Evolutionary conservation across 2,797 vertebrate species (phyloP).

Genomic region (Alosa sapidissima): DNA sequence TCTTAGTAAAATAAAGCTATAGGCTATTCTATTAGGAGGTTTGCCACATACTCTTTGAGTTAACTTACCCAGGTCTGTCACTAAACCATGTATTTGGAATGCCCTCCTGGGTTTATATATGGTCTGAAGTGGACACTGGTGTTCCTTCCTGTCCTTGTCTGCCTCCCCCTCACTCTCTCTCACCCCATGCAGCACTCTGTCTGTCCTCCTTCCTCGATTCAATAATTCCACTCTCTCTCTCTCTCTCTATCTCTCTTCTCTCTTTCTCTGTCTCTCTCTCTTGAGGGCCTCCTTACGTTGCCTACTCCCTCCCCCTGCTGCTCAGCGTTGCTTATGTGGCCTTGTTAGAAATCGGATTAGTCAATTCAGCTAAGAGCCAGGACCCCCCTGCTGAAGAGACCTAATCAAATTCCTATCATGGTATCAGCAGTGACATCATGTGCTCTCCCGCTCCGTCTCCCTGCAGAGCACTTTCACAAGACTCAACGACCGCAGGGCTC

Average conservation of each 20-base stretch:
- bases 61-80: too few species aligned
- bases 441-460: neutral
- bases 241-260: neutral
- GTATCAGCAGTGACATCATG: constrained; percentile 35
- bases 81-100: too few species aligned
- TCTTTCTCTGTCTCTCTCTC: neutral
- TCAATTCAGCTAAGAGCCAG: constrained; percentile 16
- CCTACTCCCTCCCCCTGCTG: neutral
- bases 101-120: neutral
- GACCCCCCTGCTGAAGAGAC: constrained; percentile 37
- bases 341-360: constrained; percentile 38
- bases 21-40: too few species aligned
- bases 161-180: neutral
- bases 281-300: neutral
- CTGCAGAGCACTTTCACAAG: neutral
- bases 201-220: neutral
- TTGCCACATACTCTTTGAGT: too few species aligned
- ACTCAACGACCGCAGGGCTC: neutral
- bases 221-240: neutral
- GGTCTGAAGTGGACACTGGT: neutral
- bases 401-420: constrained; percentile 40
- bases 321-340: neutral
- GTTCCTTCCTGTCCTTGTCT: neutral
- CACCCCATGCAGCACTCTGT: neutral
- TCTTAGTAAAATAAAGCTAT: too few species aligned